These are phyloP conservation scores for Melanerpes formicivorus DNA, from an alignment of 2,113 vertebrate genomes.

Conservation along the genomic window DNA sequence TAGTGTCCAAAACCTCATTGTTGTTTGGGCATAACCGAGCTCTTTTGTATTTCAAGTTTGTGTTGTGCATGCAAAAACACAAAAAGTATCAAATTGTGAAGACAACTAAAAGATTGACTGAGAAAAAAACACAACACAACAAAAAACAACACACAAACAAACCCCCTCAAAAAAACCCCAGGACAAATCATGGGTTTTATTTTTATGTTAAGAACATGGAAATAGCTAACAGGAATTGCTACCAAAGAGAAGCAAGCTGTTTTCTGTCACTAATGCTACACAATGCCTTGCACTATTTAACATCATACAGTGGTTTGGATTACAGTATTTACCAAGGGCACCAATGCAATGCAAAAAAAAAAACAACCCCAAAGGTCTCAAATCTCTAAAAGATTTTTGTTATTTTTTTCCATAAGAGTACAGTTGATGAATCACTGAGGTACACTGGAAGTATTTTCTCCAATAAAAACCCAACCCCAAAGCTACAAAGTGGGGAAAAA, in stretches of 20 bases:
- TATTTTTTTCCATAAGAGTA: background rate
- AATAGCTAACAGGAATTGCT: background rate
- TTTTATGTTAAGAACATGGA: background rate
- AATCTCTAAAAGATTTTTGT: background rate
- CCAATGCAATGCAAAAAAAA: background rate
- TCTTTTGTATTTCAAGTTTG: slow-evolving; percentile 8
- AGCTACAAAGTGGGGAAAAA: background rate
- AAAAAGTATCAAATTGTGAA: background rate
- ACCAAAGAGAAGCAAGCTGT: background rate
- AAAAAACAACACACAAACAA: too few relatives aligned
- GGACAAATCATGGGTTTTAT: background rate
- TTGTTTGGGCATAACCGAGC: background rate
- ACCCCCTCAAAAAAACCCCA: background rate
- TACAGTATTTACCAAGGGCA: background rate
- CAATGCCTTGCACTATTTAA: background rate
- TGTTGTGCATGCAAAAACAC: background rate
- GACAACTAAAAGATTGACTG: background rate
- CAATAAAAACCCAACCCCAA: background rate
- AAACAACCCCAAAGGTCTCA: background rate
- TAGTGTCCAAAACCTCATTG: slow-evolving; percentile 19
- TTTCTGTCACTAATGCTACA: background rate
- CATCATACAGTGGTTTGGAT: background rate
- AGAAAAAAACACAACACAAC: background rate
- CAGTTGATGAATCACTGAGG: background rate
- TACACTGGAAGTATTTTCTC: background rate